A percentile compares a stretch with the other conserved stretches of the same genome.
Evolutionary conservation across 2,888 invertebrate species (phyloP).

Genomic region (Melangyna quadrimaculata): DNA sequence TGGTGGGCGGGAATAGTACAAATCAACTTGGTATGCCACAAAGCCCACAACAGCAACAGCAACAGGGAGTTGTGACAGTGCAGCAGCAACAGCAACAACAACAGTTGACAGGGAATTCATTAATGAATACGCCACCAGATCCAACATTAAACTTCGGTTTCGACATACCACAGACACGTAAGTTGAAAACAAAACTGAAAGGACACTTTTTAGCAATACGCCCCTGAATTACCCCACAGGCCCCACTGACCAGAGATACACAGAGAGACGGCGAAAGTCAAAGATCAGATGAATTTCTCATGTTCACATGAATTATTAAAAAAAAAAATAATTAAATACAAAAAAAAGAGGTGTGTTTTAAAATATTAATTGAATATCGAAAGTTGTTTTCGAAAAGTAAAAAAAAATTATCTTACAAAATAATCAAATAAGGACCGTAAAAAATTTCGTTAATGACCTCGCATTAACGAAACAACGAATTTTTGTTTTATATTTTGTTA

Average conservation of each 20-base stretch:
- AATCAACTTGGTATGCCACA: conserved; percentile 75
- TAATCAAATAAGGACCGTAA: conserved; percentile 1
- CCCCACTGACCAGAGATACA: conserved; percentile 59
- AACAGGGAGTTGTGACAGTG: conserved; percentile 64
- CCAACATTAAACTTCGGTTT: conserved; percentile 80
- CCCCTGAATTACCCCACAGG: conserved; percentile 66
- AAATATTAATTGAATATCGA: conserved; percentile 53
- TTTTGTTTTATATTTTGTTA: neutral
- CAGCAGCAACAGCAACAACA: conserved; percentile 71
- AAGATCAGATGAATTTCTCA: conserved; percentile 69
- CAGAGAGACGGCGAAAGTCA: conserved; percentile 65
- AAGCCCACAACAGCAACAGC: conserved; percentile 70
- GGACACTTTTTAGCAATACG: conserved; percentile 61
- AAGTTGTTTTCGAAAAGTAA: conserved; percentile 18
- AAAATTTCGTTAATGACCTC: neutral
- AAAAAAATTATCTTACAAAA: neutral
- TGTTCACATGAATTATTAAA: conserved; percentile 46
- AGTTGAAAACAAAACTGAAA: conserved; percentile 72
- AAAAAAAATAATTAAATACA: neutral
- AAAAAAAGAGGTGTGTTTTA: conserved; percentile 62
- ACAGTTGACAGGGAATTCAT: conserved; percentile 75
- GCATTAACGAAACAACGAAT: neutral
- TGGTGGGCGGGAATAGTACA: conserved; percentile 78
- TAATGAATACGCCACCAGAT: conserved; percentile 80
- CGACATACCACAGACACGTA: conserved; percentile 78